Evolutionary conservation across 2,888 invertebrate species (phyloP).

Genomic region (Unio pictorum): DNA sequence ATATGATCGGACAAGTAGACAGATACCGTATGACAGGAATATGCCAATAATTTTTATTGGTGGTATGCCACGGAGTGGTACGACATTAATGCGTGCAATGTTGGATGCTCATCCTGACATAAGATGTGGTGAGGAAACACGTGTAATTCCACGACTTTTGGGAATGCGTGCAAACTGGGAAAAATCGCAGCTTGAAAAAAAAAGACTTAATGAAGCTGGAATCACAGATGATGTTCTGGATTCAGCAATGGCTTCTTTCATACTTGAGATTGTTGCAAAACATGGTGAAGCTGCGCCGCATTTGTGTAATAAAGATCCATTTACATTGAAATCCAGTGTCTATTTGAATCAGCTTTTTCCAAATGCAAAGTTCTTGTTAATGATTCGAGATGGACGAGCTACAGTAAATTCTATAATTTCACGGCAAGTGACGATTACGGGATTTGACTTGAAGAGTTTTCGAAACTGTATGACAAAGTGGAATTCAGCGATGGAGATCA

Average conservation of each 20-base stretch:
- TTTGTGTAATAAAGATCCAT: constrained; percentile 98
- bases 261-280: constrained; percentile 83
- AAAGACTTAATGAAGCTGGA: constrained; percentile 61
- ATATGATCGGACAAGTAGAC: constrained; percentile 48
- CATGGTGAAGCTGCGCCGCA: constrained; percentile 94
- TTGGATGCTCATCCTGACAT: constrained; percentile 97
- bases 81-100: constrained; percentile 97
- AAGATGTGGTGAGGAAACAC: constrained; percentile 94
- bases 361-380: constrained; percentile 96
- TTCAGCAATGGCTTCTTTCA: constrained; percentile 96
- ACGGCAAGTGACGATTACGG: constrained; percentile 90
- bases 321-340: constrained; percentile 96
- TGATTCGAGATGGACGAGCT: constrained; percentile 98
- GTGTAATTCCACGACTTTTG: constrained; percentile 95
- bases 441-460: constrained; percentile 94
- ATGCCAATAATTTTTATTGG: constrained; percentile 83
- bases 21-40: constrained; percentile 45
- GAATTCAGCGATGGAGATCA: constrained; percentile 94
- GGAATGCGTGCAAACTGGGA: constrained; percentile 97
- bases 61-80: constrained; percentile 97
- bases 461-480: constrained; percentile 94
- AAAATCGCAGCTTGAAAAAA: constrained; percentile 78
- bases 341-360: constrained; percentile 97
- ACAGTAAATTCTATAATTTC: constrained; percentile 99
- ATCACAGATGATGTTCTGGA: constrained; percentile 93